Conservation (phyloP, 2,888 invertebrate genomes). For the Papilio protenor region DNA sequence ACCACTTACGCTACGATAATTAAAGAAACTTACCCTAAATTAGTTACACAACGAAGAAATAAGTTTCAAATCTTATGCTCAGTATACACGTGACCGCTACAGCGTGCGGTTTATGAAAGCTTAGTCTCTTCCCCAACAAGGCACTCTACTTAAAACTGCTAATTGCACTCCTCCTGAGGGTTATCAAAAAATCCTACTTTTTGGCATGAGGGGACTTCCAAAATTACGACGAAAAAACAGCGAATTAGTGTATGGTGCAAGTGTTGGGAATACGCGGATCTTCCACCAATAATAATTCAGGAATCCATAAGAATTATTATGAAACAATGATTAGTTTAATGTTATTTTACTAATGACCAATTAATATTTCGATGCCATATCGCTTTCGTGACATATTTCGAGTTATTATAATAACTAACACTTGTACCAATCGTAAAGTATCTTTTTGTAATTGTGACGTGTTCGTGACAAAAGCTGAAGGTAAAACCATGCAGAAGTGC, state of each 20-base stretch:
- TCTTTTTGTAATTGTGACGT: conserved; percentile 46
- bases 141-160: conserved; percentile 39
- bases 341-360: background rate
- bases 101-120: conserved; percentile 18
- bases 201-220: conserved; percentile 34
- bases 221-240: conserved; percentile 35
- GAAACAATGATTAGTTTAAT: background rate
- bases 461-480: conserved; percentile 63
- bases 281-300: background rate
- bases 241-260: conserved; percentile 22
- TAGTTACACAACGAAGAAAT: background rate
- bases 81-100: conserved; percentile 8
- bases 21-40: background rate
- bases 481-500: conserved; percentile 53
- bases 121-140: conserved; percentile 15
- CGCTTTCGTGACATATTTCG: background rate
- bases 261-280: background rate
- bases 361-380: background rate
- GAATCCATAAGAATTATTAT: background rate
- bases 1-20: background rate
- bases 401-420: background rate
- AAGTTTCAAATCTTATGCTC: background rate
- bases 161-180: conserved; percentile 39
- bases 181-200: conserved; percentile 38
- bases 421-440: conserved; percentile 51